Percentiles rank a stretch among this genome's conserved stretches.
Evolutionary conservation across 1,140 invertebrate genomes (phyloP).

Genomic region (Meloidogyne hapla): DNA sequence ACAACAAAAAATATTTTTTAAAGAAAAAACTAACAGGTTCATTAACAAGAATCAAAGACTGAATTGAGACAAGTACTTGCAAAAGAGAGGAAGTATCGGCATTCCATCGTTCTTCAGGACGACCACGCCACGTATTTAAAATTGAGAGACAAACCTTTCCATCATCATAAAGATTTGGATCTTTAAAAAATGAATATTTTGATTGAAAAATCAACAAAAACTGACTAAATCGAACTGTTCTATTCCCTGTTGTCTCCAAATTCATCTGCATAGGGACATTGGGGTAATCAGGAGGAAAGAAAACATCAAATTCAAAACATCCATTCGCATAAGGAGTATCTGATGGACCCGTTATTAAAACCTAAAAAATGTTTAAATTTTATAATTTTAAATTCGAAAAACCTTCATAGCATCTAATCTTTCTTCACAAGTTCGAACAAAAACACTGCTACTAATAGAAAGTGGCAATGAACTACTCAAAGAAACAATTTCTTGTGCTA

Average conservation of each 20-base stretch:
- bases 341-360: conserved; percentile 76
- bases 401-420: conserved; percentile 87
- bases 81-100: conserved; percentile 83
- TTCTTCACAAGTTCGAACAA: conserved; percentile 88
- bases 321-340: conserved; percentile 68
- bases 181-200: not conserved
- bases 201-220: not conserved
- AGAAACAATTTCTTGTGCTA: conserved; percentile 90
- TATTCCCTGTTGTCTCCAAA: conserved; percentile 87
- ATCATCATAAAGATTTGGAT: conserved; percentile 83
- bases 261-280: conserved; percentile 75
- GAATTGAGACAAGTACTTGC: conserved; percentile 89
- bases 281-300: conserved; percentile 67
- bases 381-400: not conserved
- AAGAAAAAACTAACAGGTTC: conserved; percentile 68
- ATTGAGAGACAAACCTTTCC: conserved; percentile 82
- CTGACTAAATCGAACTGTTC: conserved; percentile 82
- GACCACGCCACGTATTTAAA: conserved; percentile 91
- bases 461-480: conserved; percentile 85
- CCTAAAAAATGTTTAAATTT: conserved; percentile 69
- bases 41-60: conserved; percentile 89
- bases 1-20: no score
- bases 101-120: conserved; percentile 96
- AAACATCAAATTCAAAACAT: conserved; percentile 69
- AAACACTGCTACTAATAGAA: conserved; percentile 87